Conservation (phyloP, 2,888 invertebrate genomes). For the Coleophora deauratella region DNA sequence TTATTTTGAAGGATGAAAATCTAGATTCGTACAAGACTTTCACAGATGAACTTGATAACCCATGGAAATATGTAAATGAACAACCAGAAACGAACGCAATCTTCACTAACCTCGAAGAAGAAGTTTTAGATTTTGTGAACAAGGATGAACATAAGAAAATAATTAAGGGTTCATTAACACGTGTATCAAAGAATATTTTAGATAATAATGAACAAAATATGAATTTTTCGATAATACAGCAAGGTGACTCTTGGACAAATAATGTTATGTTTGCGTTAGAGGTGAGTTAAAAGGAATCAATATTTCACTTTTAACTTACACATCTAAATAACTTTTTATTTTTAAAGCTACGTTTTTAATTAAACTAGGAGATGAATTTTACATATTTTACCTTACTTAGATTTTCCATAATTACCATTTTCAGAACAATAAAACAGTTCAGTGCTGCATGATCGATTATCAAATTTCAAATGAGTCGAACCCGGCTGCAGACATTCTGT, state of each 20-base stretch:
- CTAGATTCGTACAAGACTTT: constrained; percentile 5
- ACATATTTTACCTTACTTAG: background rate
- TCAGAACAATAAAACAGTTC: constrained; percentile 4
- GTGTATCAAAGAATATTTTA: background rate
- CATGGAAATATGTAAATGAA: background rate
- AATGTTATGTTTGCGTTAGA: constrained; percentile 20
- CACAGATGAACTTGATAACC: background rate
- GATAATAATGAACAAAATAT: background rate
- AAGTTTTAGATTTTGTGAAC: background rate
- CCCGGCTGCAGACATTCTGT: constrained; percentile 10
- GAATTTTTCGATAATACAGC: constrained; percentile 18
- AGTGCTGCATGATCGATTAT: constrained; percentile 16
- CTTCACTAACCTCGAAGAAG: background rate
- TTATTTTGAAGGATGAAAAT: constrained; percentile 24
- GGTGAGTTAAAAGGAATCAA: constrained; percentile 15
- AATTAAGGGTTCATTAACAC: background rate
- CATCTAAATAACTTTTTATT: no score
- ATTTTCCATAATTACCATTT: background rate
- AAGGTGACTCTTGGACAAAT: constrained; percentile 24
- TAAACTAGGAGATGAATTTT: no score
- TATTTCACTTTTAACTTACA: no score
- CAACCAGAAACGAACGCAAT: background rate
- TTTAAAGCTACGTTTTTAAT: no score
- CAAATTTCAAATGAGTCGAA: constrained; percentile 9
- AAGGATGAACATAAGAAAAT: background rate